Evolutionary conservation across 2,888 invertebrate species (phyloP).

Genomic region (Limnephilus marmoratus): DNA sequence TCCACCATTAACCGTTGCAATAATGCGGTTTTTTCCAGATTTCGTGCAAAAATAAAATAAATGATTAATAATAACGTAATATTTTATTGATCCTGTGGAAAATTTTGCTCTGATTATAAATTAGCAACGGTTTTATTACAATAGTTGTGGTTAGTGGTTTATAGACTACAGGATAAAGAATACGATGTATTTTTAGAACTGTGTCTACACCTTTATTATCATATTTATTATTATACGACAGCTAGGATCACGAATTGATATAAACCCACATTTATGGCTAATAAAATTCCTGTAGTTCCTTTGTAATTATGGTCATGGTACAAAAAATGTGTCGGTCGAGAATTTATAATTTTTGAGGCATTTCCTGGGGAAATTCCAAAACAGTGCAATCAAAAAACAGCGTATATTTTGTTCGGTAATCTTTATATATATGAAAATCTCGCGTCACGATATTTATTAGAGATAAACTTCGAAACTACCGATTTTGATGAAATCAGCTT

Average conservation of each 20-base stretch:
- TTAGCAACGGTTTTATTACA: neutral
- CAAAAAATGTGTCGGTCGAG: neutral
- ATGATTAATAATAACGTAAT: neutral
- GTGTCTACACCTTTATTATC: neutral
- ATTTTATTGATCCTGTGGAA: neutral
- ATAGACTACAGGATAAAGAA: neutral
- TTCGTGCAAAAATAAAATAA: too few relatives aligned
- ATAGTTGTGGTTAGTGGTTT: neutral
- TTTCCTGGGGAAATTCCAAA: neutral
- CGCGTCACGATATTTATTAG: too few relatives aligned
- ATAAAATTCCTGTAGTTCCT: neutral
- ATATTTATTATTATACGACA: neutral
- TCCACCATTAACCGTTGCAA: too few relatives aligned
- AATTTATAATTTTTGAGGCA: neutral
- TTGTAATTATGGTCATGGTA: neutral
- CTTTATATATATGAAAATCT: too few relatives aligned
- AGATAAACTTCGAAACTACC: too few relatives aligned
- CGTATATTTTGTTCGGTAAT: too few relatives aligned
- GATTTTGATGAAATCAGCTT: too few relatives aligned
- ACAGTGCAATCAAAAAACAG: neutral
- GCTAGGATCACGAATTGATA: neutral
- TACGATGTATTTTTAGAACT: neutral
- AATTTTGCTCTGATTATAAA: neutral
- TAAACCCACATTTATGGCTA: neutral
- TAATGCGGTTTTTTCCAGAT: neutral